A percentile compares a stretch with the other conserved stretches of the same genome.
Evolutionary conservation across 2,888 invertebrate species (phyloP).

Genomic region (Germaria angustata): DNA sequence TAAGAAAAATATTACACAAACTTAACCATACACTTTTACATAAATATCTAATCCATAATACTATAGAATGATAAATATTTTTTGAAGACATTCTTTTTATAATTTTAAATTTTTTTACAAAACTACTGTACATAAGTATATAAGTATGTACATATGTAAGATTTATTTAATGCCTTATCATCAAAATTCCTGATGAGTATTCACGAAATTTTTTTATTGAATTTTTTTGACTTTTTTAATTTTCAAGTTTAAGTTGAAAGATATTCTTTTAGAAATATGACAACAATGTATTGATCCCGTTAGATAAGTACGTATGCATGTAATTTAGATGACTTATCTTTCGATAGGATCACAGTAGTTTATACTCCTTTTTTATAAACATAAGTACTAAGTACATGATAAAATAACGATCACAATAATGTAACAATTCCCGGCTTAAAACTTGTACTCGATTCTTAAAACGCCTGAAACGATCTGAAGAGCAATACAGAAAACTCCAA

Average conservation of each 20-base stretch:
- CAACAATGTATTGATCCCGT: not conserved
- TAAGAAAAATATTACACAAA: not conserved
- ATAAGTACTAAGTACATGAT: not conserved
- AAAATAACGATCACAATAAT: not conserved
- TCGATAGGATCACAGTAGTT: not conserved
- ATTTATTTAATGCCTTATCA: conserved; percentile 32
- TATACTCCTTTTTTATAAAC: not conserved
- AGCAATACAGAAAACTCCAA: not conserved
- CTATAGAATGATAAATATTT: conserved; percentile 5
- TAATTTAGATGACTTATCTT: not conserved
- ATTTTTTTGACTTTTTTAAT: not conserved
- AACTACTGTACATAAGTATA: too few relatives aligned
- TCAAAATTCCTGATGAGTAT: not conserved
- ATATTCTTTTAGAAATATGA: not conserved
- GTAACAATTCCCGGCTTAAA: not conserved
- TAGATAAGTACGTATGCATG: not conserved
- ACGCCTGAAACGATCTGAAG: conserved; percentile 32
- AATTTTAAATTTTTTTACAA: not conserved
- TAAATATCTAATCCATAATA: conserved; percentile 29
- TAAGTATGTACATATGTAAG: too few relatives aligned
- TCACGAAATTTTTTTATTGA: not conserved
- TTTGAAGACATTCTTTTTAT: conserved; percentile 23
- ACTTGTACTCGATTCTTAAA: conserved; percentile 38
- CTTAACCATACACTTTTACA: conserved; percentile 48
- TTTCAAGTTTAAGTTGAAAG: not conserved